Evolutionary conservation across 2,797 vertebrate genomes (phyloP), one percentile per base, ranked within the genome.

Genomic region (Lacerta viridis): DNA sequence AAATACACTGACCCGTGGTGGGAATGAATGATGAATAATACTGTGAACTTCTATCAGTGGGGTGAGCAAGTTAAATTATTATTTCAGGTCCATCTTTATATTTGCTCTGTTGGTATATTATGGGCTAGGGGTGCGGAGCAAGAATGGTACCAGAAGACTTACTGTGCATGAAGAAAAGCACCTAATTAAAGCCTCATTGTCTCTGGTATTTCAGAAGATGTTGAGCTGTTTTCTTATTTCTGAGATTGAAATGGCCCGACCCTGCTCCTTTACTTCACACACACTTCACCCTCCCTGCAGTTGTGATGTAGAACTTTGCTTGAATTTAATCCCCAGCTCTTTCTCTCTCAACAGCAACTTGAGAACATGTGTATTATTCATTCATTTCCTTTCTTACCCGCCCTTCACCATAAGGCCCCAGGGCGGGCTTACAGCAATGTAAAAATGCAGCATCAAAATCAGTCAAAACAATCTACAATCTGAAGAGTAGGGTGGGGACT

Each of bases 1-100:
- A 74, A 15, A 83, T 64, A 79, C 68, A 76, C 33, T 77, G 90
- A 93, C 77, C 88, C 87, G 85, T 90, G 89, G 91, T 86, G 90
- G 72, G 69, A 83, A 84, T 59, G 74, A 72, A 80, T 86, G 85
- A 80, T 69, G 92, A 91, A 66, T 93, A 87, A 90, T 92, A 92
- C 90, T 95, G 94, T 95, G 93, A 95, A 92, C 89, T 92, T 92
- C 39, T 92, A 88, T 94, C 77, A 82, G 84, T 84, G 64, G 20
- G 61, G 83, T 87, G 89, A 82, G 59, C 85, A 88, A 92, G 91
- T 55, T 86, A 88, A 92, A 87, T 90, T 72, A 77, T 59, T 87
- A 84, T 92, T 93, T 95, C 88, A 92, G 92, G 75, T 81, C 88
- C 85, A 80, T 8, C 6, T 89, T 0, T 88, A 43, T 15, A 36